Evolutionary conservation across 2,888 invertebrate genomes (phyloP), one percentile per base, ranked within the genome.

Genomic region (Cremastinae sp.): DNA sequence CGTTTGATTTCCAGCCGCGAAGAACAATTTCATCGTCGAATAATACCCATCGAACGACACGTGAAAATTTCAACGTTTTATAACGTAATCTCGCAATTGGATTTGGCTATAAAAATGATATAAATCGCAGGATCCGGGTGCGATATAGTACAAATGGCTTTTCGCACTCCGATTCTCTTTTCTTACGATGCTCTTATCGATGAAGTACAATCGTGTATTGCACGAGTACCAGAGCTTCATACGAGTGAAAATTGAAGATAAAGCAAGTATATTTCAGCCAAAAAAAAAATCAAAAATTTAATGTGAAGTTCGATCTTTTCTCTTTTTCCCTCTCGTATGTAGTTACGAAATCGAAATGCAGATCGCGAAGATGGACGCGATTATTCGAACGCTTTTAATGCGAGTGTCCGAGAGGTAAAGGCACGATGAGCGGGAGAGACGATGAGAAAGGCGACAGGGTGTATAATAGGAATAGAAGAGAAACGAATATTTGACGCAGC

Each of bases 321-420:
- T 68, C 61, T 68, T 56, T 62, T 18, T 74, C 62, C 43, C 54
- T 12, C 61, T 61, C 16, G 28, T 51, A 47, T 36, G 22, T 51
- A 34, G 70, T 65, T 51, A 54, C 47, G 64, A 59, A 69, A 61
- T 16, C 68, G 49, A 62, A 72, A 71, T 69, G 74, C 53, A 69
- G 77, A 77, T 70, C 74, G 58, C 47, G 61, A 51, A 62, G 70
- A 73, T 49, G 53, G 75, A 82, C 79, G 82, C 79, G 82, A 83
- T 86, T 86, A 86, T 86, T 84, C 80, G 77, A 80, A 80, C 77
- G 77, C 79, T 80, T 78, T 80, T 84, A 82, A 84, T 84, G 80
- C 80, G 64, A 72, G 77, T 74, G 79, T 81, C 78, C 78, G 69
- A 56, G 66, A 70, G 36, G 54, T n/a, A n/a, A 75, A 68, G 54